These are phyloP conservation scores for Clarias macrocephalus DNA, from an alignment of 2,113 vertebrate genomes.

Conservation along the genomic window DNA sequence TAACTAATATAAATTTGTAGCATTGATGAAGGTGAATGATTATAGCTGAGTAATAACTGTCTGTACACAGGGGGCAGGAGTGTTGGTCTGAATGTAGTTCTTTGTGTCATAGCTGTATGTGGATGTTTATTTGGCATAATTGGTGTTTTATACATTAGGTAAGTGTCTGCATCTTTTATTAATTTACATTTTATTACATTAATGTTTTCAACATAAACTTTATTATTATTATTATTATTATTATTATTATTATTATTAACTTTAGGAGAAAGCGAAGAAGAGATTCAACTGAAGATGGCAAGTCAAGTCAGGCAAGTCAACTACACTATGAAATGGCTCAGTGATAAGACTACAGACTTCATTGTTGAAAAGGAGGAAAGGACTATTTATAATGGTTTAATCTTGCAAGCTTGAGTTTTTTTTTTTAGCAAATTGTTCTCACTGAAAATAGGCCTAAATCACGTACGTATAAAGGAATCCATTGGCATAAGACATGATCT, in stretches of 20 bases:
- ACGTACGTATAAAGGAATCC: too few species aligned
- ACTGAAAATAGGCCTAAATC: too few species aligned
- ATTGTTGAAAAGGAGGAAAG: neutral
- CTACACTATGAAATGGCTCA: too few species aligned
- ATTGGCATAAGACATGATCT: too few species aligned
- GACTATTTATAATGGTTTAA: too few species aligned
- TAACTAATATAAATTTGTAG: neutral
- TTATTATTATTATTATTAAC: neutral
- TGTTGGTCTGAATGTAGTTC: neutral
- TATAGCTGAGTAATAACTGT: neutral
- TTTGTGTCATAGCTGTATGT: neutral
- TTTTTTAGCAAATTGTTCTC: neutral
- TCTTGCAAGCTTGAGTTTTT: neutral
- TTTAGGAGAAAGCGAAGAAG: neutral
- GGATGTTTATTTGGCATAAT: neutral
- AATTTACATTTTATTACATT: neutral
- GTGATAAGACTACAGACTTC: neutral
- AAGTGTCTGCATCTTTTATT: neutral
- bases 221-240: too few species aligned
- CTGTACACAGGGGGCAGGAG: neutral
- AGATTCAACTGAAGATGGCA: neutral
- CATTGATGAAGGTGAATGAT: neutral
- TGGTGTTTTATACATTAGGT: neutral
- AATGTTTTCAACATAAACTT: neutral
- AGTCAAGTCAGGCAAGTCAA: constrained; percentile 3